Conservation (phyloP, 1,140 invertebrate genomes). For the Mactra quadrangularis region DNA sequence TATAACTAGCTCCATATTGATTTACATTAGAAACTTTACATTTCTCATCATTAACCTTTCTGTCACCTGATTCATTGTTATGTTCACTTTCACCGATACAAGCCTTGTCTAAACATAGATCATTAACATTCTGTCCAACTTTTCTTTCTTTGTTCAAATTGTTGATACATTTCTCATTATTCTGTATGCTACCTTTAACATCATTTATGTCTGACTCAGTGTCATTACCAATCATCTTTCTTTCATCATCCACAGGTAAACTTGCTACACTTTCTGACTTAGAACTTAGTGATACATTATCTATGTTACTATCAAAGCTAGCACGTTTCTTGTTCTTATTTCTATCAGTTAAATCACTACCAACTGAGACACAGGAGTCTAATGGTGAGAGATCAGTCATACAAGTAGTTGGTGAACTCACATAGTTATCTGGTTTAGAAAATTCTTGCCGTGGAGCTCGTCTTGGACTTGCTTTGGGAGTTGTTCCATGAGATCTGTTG, state of each 20-base stretch:
- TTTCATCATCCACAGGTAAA: slow-evolving; percentile 71
- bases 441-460: slow-evolving; percentile 79
- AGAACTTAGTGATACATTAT: slow-evolving; percentile 58
- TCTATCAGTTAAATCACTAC: slow-evolving; percentile 63
- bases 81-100: slow-evolving; percentile 55
- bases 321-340: not conserved
- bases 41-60: slow-evolving; percentile 23
- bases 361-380: slow-evolving; percentile 66
- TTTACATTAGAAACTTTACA: not conserved
- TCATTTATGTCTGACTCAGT: slow-evolving; percentile 71
- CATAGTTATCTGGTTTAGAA: slow-evolving; percentile 69
- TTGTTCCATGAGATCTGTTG: slow-evolving; percentile 70
- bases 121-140: slow-evolving; percentile 77
- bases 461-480: slow-evolving; percentile 77
- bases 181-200: slow-evolving; percentile 71
- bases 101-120: slow-evolving; percentile 67
- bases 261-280: slow-evolving; percentile 68
- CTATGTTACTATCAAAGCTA: slow-evolving; percentile 19
- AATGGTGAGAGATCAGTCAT: slow-evolving; percentile 63
- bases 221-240: slow-evolving; percentile 69
- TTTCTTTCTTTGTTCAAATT: slow-evolving; percentile 59
- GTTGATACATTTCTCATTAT: slow-evolving; percentile 75
- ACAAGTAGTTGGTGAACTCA: slow-evolving; percentile 70
- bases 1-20: not conserved
- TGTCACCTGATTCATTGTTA: slow-evolving; percentile 44